A percentile compares a stretch with the other conserved stretches of the same genome.
Evolutionary conservation across 2,888 invertebrate genomes (phyloP).

Genomic region (Ceramica pisi): DNA sequence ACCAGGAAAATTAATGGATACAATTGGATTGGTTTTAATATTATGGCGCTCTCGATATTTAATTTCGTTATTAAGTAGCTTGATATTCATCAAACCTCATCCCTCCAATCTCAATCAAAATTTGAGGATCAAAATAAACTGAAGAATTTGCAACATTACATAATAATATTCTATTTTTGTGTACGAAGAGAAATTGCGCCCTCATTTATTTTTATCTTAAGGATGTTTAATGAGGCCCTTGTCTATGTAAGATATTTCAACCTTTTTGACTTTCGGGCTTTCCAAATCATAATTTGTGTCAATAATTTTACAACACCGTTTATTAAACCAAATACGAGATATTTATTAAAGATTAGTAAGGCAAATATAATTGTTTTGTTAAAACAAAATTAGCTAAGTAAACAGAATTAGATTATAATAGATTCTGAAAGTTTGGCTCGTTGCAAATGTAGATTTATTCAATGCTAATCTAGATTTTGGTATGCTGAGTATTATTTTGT

Average conservation of each 20-base stretch:
- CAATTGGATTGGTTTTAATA: not conserved
- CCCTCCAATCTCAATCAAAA: not conserved
- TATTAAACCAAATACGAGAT: not conserved
- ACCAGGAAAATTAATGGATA: not conserved
- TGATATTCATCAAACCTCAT: constrained; percentile 27
- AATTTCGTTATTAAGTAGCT: constrained; percentile 1
- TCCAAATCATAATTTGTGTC: not conserved
- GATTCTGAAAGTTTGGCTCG: constrained; percentile 1
- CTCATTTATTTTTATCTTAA: constrained; percentile 17
- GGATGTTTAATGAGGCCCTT: constrained; percentile 32
- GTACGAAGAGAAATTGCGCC: constrained; percentile 13
- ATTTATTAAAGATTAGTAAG: constrained; percentile 1
- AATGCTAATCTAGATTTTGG: constrained; percentile 8
- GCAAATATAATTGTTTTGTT: not conserved
- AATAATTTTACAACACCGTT: constrained; percentile 3
- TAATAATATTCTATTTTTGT: constrained; percentile 16
- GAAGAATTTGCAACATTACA: constrained; percentile 24
- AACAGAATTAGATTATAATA: not conserved
- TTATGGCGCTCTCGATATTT: not conserved
- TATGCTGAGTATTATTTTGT: not conserved
- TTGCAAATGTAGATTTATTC: constrained; percentile 20
- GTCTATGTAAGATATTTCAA: constrained; percentile 20
- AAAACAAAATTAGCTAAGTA: constrained; percentile 12
- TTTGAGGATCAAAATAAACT: constrained; percentile 6
- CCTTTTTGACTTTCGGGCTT: constrained; percentile 13